Conservation (phyloP, 92 coral and sea anemone species). For the Meandrina meandrites region DNA sequence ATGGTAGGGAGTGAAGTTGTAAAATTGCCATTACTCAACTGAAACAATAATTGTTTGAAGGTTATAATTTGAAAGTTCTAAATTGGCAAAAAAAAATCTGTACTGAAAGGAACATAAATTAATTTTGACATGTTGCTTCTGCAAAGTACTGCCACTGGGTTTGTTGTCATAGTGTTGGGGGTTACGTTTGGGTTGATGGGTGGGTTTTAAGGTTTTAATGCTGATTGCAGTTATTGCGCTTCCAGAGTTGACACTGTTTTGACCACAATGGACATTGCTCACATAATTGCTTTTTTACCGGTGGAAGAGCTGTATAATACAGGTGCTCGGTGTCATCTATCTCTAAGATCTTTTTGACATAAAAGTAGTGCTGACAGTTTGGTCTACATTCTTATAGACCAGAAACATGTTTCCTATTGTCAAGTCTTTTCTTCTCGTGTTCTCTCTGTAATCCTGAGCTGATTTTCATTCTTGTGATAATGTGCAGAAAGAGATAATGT, state of each 20-base stretch:
- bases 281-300: constrained; percentile 69
- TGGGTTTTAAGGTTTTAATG: constrained; percentile 83
- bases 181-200: constrained; percentile 51
- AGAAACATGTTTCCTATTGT: not conserved
- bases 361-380: constrained; percentile 28
- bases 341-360: constrained; percentile 38
- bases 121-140: constrained; percentile 17
- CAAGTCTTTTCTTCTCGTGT: constrained; percentile 9
- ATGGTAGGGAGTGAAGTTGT: not conserved
- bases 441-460: constrained; percentile 19
- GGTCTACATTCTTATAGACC: constrained; percentile 29
- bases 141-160: constrained; percentile 33
- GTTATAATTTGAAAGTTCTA: not conserved
- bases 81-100: not conserved
- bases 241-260: constrained; percentile 90
- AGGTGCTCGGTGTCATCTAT: constrained; percentile 60
- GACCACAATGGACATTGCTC: constrained; percentile 99
- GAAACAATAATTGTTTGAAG: not conserved
- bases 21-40: not conserved
- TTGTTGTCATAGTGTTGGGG: not conserved
- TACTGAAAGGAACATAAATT: not conserved
- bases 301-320: constrained; percentile 51
- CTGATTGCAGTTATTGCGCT: constrained; percentile 97
- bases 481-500: constrained; percentile 26
- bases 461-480: constrained; percentile 1